These are phyloP conservation scores for human (Homo sapiens) DNA, from an alignment of 2,113 vertebrate genomes.

Conservation along the genomic window DNA sequence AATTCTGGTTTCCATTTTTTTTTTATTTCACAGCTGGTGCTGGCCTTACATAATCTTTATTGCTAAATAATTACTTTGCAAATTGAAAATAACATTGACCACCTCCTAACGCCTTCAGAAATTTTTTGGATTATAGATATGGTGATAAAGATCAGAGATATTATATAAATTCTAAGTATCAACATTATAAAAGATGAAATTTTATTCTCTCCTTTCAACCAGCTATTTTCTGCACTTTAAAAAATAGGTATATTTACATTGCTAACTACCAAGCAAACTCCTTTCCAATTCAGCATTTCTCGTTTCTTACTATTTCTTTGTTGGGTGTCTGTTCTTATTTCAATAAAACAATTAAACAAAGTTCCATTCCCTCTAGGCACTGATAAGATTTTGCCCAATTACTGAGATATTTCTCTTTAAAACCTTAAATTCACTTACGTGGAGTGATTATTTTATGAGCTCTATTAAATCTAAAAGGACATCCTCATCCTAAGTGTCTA, in stretches of 20 bases:
- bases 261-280: not conserved
- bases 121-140: not conserved
- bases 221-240: conserved; percentile 36
- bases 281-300: conserved; percentile 31
- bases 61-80: not conserved
- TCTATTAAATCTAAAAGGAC: not conserved
- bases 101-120: not conserved
- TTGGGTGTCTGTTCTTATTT: not conserved
- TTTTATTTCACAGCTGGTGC: not conserved
- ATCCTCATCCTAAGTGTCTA: not conserved
- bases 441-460: conserved; percentile 24
- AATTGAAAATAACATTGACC: not conserved
- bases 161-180: not conserved
- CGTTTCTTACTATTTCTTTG: not conserved
- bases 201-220: not conserved
- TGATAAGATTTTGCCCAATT: not conserved
- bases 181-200: conserved; percentile 7
- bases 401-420: not conserved
- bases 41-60: not conserved
- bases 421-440: not conserved
- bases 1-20: not conserved
- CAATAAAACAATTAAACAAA: conserved; percentile 36
- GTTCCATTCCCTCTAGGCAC: not conserved
- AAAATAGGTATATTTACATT: not conserved
- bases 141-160: not conserved